Conservation (phyloP, 2,888 invertebrate genomes). For the Megaustenia siamemsis region DNA sequence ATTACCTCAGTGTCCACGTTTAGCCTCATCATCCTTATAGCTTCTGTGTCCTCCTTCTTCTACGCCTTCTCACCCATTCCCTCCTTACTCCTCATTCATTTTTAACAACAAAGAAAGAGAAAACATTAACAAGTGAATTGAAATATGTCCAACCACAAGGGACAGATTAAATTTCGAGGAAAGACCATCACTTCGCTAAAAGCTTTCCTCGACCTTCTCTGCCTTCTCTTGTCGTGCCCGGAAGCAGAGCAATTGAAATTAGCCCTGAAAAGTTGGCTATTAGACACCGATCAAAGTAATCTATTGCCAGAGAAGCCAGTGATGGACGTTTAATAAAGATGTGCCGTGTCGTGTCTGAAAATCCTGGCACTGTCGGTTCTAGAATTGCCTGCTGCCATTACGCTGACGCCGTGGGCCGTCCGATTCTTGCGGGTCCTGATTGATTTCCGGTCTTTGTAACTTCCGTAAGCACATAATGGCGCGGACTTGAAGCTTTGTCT, state of each 20-base stretch:
- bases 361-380: not conserved
- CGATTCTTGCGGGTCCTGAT: slow-evolving; percentile 40
- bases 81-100: no score
- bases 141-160: slow-evolving; percentile 33
- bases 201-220: slow-evolving; percentile 16
- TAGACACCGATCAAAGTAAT: slow-evolving; percentile 57
- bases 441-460: slow-evolving; percentile 47
- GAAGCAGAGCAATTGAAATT: slow-evolving; percentile 51
- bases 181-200: slow-evolving; percentile 40
- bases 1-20: no score
- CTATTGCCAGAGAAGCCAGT: slow-evolving; percentile 41
- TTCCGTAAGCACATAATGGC: slow-evolving; percentile 39
- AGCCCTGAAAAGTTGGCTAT: slow-evolving; percentile 51
- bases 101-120: not conserved
- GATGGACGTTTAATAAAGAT: slow-evolving; percentile 56
- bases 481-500: slow-evolving; percentile 36
- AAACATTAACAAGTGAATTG: not conserved
- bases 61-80: no score
- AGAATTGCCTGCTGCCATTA: not conserved
- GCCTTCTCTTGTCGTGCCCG: not conserved
- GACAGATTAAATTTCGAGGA: slow-evolving; percentile 50
- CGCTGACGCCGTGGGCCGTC: not conserved
- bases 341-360: not conserved
- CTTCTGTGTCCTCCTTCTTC: not conserved
- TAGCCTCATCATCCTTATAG: not conserved